phyloP scores from a whole-genome alignment of 2,797 vertebrate species.

The Psittacula derbiana region DNA sequence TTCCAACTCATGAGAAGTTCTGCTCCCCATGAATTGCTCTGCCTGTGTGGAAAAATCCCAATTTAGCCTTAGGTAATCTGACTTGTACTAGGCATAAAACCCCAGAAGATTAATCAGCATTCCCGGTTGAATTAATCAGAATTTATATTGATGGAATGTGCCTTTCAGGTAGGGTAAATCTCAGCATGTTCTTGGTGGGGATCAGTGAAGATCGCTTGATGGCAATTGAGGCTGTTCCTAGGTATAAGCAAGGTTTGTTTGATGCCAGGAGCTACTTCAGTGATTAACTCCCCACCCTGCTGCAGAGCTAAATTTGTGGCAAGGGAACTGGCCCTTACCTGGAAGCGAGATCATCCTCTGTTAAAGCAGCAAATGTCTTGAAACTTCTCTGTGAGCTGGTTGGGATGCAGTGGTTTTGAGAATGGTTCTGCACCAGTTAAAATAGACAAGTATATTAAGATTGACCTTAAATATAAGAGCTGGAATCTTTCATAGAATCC shows the following conservation, averaged over 20 bases:
- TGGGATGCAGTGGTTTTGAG: not conserved
- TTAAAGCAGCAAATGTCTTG: not conserved
- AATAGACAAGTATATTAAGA: not conserved
- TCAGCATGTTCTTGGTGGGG: not conserved
- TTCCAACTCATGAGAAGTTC: not conserved
- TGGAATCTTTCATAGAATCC: not conserved
- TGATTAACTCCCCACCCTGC: not conserved
- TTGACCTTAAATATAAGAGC: not conserved
- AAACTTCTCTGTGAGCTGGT: not conserved
- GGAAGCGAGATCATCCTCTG: not conserved
- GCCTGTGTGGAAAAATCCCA: not conserved
- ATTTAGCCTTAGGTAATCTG: not conserved
- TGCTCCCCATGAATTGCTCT: not conserved
- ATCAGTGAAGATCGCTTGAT: not conserved
- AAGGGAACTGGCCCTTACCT: not conserved
- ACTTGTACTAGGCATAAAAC: not conserved
- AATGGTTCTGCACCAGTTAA: not conserved
- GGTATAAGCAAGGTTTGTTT: not conserved
- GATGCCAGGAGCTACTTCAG: not conserved
- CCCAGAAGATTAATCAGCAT: not conserved
- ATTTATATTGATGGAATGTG: not conserved
- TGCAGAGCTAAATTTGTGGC: not conserved
- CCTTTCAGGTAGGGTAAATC: not conserved
- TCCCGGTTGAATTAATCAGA: not conserved
- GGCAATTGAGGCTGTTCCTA: not conserved